Evolutionary conservation across 2,797 vertebrate genomes (phyloP).

Genomic region (Melanotaenia trifasciata): DNA sequence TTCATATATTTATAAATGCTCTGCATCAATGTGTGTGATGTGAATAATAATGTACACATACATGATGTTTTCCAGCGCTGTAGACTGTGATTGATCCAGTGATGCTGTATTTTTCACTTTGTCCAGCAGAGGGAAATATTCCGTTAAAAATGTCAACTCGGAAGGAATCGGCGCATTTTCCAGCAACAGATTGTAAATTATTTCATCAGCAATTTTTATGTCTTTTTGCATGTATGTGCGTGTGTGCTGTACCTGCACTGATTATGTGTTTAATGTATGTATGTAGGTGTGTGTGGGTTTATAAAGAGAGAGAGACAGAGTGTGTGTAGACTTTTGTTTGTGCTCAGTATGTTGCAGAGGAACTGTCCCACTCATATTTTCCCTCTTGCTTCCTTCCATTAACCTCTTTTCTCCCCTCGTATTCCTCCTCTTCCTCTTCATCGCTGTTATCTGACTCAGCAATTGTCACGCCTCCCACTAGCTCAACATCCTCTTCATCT

Average conservation of each 20-base stretch:
- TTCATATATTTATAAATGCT: conserved; percentile 30
- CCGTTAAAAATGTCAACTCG: conserved; percentile 50
- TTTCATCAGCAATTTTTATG: conserved; percentile 38
- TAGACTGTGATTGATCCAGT: conserved; percentile 13
- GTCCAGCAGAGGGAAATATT: conserved; percentile 78
- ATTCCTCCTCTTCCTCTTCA: conserved; percentile 83
- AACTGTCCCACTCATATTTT: conserved; percentile 92
- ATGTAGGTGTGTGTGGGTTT: conserved; percentile 4
- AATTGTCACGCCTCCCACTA: conserved; percentile 88
- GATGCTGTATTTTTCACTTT: conserved; percentile 48
- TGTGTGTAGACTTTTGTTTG: conserved; percentile 22
- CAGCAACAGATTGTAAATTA: conserved; percentile 78
- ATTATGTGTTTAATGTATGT: conserved; percentile 22
- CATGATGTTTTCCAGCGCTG: conserved; percentile 29
- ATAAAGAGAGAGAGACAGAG: neutral
- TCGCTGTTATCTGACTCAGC: conserved; percentile 91
- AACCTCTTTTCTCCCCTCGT: conserved; percentile 48
- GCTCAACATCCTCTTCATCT: conserved; percentile 82
- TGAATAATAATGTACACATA: conserved; percentile 29
- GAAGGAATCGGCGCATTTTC: conserved; percentile 44
- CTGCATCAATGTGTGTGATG: conserved; percentile 31
- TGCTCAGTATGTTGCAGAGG: conserved; percentile 86
- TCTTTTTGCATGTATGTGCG: conserved; percentile 30
- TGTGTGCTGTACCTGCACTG: conserved; percentile 25
- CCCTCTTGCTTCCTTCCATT: conserved; percentile 82